Evolutionary conservation across 2,113 vertebrate species (phyloP), one percentile per base, ranked within the genome.

Genomic region (Carollia perspicillata): DNA sequence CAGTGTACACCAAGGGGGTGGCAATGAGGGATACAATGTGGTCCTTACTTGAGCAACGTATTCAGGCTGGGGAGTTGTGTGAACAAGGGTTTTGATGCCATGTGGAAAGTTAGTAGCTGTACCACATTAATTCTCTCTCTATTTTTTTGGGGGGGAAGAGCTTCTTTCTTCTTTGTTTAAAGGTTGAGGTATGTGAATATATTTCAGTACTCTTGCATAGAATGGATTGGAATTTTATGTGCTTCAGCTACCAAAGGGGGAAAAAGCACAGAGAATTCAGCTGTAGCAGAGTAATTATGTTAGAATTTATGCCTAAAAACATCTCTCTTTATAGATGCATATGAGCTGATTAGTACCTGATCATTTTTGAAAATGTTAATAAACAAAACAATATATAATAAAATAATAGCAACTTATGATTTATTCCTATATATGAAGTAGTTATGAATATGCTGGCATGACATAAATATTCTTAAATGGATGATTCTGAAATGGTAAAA

Each of bases 401-500:
- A 90, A 89, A 93, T 86, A 93, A 71, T 68, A 95, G 71, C 33
- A 79, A 74, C 22, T 35, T 90, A 26, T 44, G 55, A 55, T 83
- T 37, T 51, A 75, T 60, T 93, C 28, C 93, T 65, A 80, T 47
- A 22, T 28, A 74, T 63, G 93, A 74, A 87, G 65, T 88, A 81
- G 69, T 84, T 81, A 95, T 87, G 40, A 77, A 10, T 78, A 20
- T 80, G 60, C 13, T 89, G 89, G 40, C 55, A 71, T 92, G 47
- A 74, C 14, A 51, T 47, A 81, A 85, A 53, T 68, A 79, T 88
- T 1, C 2, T 96, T 85, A 97, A 96, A 95, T 74, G 92, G 90
- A 91, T 95, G 60, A 66, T 93, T 94, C 72, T 79, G 23, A 97
- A 97, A 95, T 78, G 72, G 42, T 55, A 30, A 95, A 68, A 95